These are phyloP conservation scores for Oscheius onirici DNA, from an alignment of 2,888 invertebrate species.

Conservation along the genomic window DNA sequence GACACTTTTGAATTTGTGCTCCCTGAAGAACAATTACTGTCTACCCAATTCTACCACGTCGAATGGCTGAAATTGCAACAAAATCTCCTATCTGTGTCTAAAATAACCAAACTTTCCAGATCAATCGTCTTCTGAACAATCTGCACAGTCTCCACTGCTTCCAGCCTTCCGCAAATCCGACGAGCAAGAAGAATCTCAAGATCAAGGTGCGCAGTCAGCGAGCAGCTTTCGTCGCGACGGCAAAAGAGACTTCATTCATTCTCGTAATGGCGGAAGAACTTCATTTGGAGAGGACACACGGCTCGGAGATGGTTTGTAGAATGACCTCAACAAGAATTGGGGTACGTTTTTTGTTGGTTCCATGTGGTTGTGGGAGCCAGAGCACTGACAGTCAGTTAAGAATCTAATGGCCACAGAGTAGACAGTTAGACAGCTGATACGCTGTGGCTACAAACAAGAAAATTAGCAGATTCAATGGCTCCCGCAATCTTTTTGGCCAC, in stretches of 20 bases:
- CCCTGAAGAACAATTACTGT: no score
- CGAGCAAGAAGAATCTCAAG: not conserved
- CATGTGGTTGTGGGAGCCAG: no score
- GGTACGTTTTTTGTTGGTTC: constrained; percentile 6
- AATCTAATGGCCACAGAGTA: no score
- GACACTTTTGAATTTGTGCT: no score
- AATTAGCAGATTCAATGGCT: no score
- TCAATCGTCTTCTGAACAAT: constrained; percentile 13
- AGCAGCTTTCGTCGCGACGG: constrained; percentile 41
- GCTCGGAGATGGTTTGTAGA: constrained; percentile 17
- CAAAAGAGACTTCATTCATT: constrained; percentile 46
- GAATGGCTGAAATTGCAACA: no score
- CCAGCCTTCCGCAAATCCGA: not conserved
- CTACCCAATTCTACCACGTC: no score
- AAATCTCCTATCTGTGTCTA: no score
- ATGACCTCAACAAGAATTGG: constrained; percentile 10
- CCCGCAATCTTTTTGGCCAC: no score
- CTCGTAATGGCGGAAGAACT: constrained; percentile 34
- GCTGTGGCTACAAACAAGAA: no score
- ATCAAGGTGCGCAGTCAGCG: constrained; percentile 2
- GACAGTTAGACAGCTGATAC: no score
- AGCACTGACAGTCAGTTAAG: no score
- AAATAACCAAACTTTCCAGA: not conserved
- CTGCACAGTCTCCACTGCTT: not conserved
- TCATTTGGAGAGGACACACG: constrained; percentile 34